These are phyloP conservation scores for Venustaconcha ellipsiformis DNA, from an alignment of 1,140 invertebrate species.

Conservation along the genomic window DNA sequence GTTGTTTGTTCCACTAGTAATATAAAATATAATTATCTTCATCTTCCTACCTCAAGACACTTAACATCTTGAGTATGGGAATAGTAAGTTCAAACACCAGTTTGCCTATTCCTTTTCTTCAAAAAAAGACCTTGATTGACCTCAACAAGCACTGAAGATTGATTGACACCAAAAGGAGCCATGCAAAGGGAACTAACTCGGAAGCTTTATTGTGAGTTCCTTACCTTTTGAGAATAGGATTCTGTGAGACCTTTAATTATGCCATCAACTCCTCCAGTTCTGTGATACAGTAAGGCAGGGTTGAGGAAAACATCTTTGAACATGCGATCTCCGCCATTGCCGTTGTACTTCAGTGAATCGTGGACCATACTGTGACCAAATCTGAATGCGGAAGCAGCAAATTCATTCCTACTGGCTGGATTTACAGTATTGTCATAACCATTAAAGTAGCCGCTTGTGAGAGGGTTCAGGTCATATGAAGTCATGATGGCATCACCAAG, in stretches of 20 bases:
- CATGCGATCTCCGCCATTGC: too few relatives aligned
- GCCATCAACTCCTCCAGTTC: slow-evolving; percentile 10
- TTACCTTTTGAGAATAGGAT: slow-evolving; percentile 7
- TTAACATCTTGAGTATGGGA: too few relatives aligned
- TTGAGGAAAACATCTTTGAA: slow-evolving; percentile 20
- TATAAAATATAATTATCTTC: too few relatives aligned
- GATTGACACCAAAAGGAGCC: too few relatives aligned
- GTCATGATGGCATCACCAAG: slow-evolving; percentile 71
- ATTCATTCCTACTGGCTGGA: slow-evolving; percentile 91
- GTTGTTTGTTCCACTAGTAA: too few relatives aligned
- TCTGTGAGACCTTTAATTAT: slow-evolving; percentile 19
- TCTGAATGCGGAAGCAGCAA: slow-evolving; percentile 92
- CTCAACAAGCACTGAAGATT: too few relatives aligned
- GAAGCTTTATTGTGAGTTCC: neutral
- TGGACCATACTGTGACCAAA: slow-evolving; percentile 82
- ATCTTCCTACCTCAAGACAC: too few relatives aligned
- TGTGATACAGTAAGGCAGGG: slow-evolving; percentile 17
- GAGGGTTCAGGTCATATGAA: slow-evolving; percentile 41
- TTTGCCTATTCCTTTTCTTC: too few relatives aligned
- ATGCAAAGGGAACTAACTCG: too few relatives aligned
- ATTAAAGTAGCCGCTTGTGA: neutral
- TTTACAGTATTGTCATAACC: slow-evolving; percentile 85
- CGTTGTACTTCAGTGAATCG: too few relatives aligned
- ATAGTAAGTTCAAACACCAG: too few relatives aligned
- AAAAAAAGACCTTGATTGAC: too few relatives aligned